Evolutionary conservation across 2,113 vertebrate genomes (phyloP).

Genomic region (Ondatra zibethicus): DNA sequence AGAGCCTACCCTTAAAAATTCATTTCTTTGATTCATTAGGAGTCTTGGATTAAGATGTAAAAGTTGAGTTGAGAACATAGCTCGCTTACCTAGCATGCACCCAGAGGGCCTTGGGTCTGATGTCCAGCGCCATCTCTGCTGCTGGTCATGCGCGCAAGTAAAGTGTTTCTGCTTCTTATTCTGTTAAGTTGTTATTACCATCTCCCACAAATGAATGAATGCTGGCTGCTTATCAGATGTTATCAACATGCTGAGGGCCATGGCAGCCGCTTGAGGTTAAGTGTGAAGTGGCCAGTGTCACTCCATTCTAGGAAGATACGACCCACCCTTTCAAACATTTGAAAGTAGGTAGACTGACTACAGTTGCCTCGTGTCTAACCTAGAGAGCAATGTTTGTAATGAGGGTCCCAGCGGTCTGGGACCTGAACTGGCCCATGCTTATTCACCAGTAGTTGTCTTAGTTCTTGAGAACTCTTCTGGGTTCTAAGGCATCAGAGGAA

Average conservation of each 20-base stretch:
- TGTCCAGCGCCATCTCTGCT: neutral
- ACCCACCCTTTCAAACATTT: neutral
- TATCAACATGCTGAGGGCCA: neutral
- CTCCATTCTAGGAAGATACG: neutral
- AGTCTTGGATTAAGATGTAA: constrained; percentile 18
- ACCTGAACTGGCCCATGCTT: neutral
- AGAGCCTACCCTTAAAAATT: neutral
- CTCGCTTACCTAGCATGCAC: neutral
- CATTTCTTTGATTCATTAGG: neutral
- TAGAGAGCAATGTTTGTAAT: neutral
- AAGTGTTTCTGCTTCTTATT: neutral
- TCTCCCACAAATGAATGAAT: neutral
- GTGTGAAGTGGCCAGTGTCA: neutral
- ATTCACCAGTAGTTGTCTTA: neutral
- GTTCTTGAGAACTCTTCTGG: neutral
- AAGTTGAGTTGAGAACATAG: neutral
- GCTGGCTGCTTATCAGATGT: neutral
- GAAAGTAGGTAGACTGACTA: neutral
- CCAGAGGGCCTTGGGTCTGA: no score
- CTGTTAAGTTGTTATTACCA: neutral
- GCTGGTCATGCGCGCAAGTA: neutral
- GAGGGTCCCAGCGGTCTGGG: neutral
- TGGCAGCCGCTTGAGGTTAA: neutral
- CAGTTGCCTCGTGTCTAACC: neutral
- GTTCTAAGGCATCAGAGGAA: neutral